Base-by-base conservation (phyloP, 2,888 invertebrate genomes). In the Sipha maydis region DNA sequence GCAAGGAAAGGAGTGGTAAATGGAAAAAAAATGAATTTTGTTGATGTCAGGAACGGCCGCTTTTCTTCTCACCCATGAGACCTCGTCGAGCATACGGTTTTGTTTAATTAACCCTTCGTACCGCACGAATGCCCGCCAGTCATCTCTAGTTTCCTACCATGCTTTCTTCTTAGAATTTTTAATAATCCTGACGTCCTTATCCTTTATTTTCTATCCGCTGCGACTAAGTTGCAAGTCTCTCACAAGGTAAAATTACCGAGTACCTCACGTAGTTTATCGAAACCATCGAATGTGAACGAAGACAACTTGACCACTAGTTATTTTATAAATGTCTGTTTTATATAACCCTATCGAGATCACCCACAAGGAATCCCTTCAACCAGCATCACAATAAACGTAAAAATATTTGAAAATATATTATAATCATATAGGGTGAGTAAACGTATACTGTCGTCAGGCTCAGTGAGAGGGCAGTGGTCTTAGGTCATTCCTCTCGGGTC, bases 21-120 rank as follows among this genome's bases (percentile, higher is more conserved):
- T 7, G 71, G 38, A 83, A 28, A 83, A 28, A 83, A 83, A 83
- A 75, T 56, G n/a, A 56, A 83, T 83, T 83, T 83, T 83, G 83
- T 75, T 75, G 83, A 83, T 73, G 83, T 56, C 34, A 54, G 71
- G 38, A 61, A 14, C 56, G 19, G 61, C 21, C 69, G n/a, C 71
- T 28, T 83, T 71, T 71, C 31, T 31, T 41, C 69, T 67, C n/a
- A n/a, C 21, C 34, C 17, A 2, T 73, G 14, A 69, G 14, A 73
- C 73, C 73, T 56, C 71, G 25, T 73, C n/a, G 54, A 80, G 75
- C 34, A 56, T 61, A 61, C 31, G 75, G 75, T 56, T 73, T 83
- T 56, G 73, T 83, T 83, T 83, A 83, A 83, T 83, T 83, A 83
- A 83, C 75, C 83, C 83, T 71, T 83, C 71, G 19, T n/a, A n/a